Evolutionary conservation across 2,888 invertebrate genomes (phyloP).

Genomic region (Archaeoteleia sp.): DNA sequence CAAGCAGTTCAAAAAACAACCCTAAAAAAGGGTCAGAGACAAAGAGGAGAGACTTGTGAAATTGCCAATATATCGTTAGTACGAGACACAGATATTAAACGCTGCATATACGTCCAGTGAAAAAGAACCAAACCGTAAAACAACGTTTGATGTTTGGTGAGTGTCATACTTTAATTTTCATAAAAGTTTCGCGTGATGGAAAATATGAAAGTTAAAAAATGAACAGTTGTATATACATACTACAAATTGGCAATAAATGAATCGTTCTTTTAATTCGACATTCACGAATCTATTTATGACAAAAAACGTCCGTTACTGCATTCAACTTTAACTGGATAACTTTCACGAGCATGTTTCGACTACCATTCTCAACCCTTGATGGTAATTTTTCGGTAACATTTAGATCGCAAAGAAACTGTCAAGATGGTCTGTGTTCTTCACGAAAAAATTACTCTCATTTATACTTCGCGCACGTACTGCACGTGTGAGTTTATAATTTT

Average conservation of each 20-base stretch:
- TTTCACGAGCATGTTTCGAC: background rate
- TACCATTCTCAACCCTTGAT: background rate
- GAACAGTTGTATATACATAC: no score
- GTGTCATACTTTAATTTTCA: no score
- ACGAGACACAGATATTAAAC: slow-evolving; percentile 64
- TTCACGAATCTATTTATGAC: no score
- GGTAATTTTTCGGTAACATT: slow-evolving; percentile 22
- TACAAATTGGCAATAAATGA: no score
- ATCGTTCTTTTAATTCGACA: no score
- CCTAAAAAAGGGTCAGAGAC: slow-evolving; percentile 30
- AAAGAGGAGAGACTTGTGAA: slow-evolving; percentile 57
- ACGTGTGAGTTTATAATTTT: slow-evolving; percentile 51
- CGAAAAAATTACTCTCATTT: slow-evolving; percentile 38
- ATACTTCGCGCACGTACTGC: slow-evolving; percentile 32
- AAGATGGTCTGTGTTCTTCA: slow-evolving; percentile 24
- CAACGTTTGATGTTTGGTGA: slow-evolving; percentile 22
- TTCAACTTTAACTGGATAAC: no score
- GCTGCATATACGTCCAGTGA: slow-evolving; percentile 44
- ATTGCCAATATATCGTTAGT: slow-evolving; percentile 68
- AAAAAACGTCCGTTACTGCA: no score
- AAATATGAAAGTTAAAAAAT: no score
- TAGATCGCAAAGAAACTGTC: slow-evolving; percentile 26
- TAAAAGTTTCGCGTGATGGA: no score
- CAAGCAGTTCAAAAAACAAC: slow-evolving; percentile 22
- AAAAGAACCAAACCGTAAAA: slow-evolving; percentile 7